phyloP scores from a whole-genome alignment of 1,140 invertebrate species.

The Idris sp. region DNA sequence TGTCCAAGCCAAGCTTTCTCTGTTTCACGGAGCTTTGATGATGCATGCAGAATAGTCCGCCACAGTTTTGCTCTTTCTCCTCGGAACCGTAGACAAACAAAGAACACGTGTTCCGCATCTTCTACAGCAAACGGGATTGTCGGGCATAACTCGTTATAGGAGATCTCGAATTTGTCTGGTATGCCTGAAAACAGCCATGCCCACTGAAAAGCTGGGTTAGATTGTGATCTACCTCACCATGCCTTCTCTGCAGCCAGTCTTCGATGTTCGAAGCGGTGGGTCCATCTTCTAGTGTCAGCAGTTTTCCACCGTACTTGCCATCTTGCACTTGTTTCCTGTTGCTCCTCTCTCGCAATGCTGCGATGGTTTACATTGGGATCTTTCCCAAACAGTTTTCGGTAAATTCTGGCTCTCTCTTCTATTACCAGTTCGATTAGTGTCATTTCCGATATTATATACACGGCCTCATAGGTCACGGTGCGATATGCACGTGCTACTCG shows the following conservation, averaged over 20 bases:
- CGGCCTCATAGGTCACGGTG: slow-evolving; percentile 53
- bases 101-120: too few relatives aligned
- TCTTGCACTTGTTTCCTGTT: neutral
- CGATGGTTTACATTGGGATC: neutral
- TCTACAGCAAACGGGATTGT: slow-evolving; percentile 58
- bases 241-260: neutral
- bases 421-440: slow-evolving; percentile 51
- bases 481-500: slow-evolving; percentile 39
- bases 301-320: neutral
- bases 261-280: slow-evolving; percentile 1
- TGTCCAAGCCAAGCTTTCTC: too few relatives aligned
- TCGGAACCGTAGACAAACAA: too few relatives aligned
- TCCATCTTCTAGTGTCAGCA: slow-evolving; percentile 1
- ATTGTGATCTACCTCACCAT: slow-evolving; percentile 7
- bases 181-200: too few relatives aligned
- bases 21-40: too few relatives aligned
- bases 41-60: too few relatives aligned
- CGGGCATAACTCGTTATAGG: slow-evolving; percentile 8
- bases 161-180: slow-evolving; percentile 50
- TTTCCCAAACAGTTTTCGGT: neutral
- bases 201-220: too few relatives aligned
- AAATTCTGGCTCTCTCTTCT: slow-evolving; percentile 17
- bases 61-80: too few relatives aligned
- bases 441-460: slow-evolving; percentile 40
- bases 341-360: neutral